Percentiles rank a stretch among this genome's conserved stretches.
These are phyloP conservation scores for Bombus vancouverensis DNA, from an alignment of 1,140 invertebrate genomes.

Conservation along the genomic window DNA sequence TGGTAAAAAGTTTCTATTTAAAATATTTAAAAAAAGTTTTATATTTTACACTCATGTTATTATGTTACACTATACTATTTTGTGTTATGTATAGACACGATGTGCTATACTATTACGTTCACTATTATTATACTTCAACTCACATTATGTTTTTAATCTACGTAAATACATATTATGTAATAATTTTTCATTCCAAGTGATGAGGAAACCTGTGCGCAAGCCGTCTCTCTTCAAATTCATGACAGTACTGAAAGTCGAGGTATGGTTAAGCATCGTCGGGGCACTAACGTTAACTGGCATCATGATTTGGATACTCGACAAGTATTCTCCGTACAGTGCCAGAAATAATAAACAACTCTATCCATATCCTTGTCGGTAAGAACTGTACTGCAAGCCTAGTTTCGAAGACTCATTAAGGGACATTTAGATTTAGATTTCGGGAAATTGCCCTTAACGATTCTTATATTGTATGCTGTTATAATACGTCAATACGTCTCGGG, in stretches of 20 bases:
- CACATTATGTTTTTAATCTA: no score
- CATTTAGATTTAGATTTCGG: background rate
- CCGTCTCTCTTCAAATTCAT: slow-evolving; percentile 96
- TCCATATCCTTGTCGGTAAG: slow-evolving; percentile 90
- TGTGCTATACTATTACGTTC: no score
- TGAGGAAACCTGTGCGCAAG: slow-evolving; percentile 91
- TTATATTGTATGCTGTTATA: no score
- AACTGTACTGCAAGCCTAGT: background rate
- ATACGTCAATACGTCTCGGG: background rate
- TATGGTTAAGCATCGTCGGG: slow-evolving; percentile 94
- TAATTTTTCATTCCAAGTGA: slow-evolving; percentile 84
- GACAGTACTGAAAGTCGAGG: slow-evolving; percentile 93
- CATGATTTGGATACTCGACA: slow-evolving; percentile 94
- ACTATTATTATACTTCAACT: no score
- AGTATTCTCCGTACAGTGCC: slow-evolving; percentile 94
- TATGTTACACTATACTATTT: background rate
- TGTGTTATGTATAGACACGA: no score
- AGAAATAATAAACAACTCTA: slow-evolving; percentile 92
- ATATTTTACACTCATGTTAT: background rate
- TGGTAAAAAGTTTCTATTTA: slow-evolving; percentile 78
- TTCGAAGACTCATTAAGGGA: background rate
- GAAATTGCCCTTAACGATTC: background rate
- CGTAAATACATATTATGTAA: background rate
- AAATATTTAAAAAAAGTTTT: background rate
- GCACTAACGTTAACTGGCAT: slow-evolving; percentile 92